These are phyloP conservation scores for Calameuta filiformis DNA, from an alignment of 2,888 invertebrate genomes.

Conservation along the genomic window DNA sequence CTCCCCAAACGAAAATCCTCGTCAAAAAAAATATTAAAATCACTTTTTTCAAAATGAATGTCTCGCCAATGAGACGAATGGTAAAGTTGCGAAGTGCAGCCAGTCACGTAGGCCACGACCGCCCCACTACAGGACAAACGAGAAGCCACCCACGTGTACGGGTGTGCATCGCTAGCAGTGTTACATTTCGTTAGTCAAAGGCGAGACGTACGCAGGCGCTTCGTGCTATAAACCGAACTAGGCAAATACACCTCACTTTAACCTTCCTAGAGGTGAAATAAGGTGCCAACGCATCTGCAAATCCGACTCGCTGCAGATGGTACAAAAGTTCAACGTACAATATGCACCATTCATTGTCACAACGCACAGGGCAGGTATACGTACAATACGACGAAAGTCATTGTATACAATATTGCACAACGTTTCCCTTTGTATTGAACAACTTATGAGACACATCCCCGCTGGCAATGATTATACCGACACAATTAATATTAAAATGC, in stretches of 20 bases:
- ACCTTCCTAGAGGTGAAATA: constrained; percentile 47
- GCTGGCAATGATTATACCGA: background rate
- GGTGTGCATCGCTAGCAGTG: background rate
- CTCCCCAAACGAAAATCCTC: background rate
- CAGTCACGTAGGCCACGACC: constrained; percentile 66
- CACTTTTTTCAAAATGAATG: background rate
- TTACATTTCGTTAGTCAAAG: background rate
- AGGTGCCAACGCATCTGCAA: background rate
- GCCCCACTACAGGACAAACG: constrained; percentile 4
- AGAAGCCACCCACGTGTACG: constrained; percentile 14
- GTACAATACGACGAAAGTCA: background rate
- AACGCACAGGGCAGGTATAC: background rate
- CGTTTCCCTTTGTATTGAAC: background rate
- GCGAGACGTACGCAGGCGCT: background rate
- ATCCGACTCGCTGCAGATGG: background rate
- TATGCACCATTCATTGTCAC: background rate
- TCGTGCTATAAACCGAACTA: background rate
- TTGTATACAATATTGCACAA: background rate
- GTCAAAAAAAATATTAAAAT: background rate
- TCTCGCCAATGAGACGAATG: background rate
- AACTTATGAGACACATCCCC: background rate
- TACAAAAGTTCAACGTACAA: background rate
- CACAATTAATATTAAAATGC: background rate
- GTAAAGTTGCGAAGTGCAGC: constrained; percentile 47
- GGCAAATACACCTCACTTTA: constrained; percentile 18